Evolutionary conservation across 1,140 invertebrate genomes (phyloP), one percentile per base, ranked within the genome.

Genomic region (Stegodyphus mimosarum): DNA sequence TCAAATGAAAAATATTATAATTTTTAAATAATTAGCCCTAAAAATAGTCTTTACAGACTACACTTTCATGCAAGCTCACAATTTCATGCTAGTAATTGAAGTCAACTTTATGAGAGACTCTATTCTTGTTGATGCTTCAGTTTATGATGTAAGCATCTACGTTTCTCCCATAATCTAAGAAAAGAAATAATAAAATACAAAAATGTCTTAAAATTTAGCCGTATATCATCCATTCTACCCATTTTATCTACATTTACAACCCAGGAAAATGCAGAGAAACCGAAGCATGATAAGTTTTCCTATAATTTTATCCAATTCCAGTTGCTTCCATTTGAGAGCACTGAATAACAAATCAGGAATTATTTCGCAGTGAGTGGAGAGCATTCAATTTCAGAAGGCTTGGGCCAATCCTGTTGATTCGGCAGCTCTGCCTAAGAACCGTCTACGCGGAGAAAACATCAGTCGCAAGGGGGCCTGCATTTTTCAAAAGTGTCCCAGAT

Each of bases 401-500:
- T 74, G 17, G 53, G 17, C 72, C 72, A 60, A 74, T 74, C 53
- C 60, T 64, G 60, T 64, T 76, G 74, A 76, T 76, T 76, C 48
- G 72, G 48, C 60, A 72, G 51, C 17, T 60, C 53, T 51, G 10
- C 17, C 72, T 55, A 75, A 66, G 60, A 55, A 69, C 69, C 49
- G 13, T 48, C 13, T 70, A 79, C 50, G 52, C 15, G 53, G 48
- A 11, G 71, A 15, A 80, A 72, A 64, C 69, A 81, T 72, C 33
- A 81, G 63, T 69, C 76, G 66, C 76, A 13, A 53, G 76, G 78
- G 67, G 48, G 18, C 49, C 69, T 71, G 69, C 78, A 81, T 81
- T 81, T 81, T 81, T 81, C 78, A 81, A 80, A 71, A 81, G 78
- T 81, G 78, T 81, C 78, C 70, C 78, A 69, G 69, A 79, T 70